Conservation (phyloP, 2,888 invertebrate species). For the Carabus problematicus region DNA sequence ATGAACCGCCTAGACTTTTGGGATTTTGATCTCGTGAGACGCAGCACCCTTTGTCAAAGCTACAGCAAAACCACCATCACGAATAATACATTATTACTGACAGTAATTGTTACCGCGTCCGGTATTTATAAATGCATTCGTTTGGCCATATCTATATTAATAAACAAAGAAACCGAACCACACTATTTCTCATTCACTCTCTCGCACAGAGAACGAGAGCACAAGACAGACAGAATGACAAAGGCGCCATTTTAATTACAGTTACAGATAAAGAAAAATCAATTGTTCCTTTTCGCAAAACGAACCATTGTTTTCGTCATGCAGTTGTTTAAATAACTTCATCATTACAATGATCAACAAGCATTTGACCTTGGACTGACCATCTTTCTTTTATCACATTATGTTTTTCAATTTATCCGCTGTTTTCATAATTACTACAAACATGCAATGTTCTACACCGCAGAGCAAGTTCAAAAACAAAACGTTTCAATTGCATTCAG, state of each 20-base stretch:
- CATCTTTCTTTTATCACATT: too few relatives aligned
- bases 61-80: background rate
- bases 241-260: conserved; percentile 7
- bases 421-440: too few relatives aligned
- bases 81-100: conserved; percentile 37
- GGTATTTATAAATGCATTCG: conserved; percentile 39
- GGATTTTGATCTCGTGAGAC: background rate
- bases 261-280: conserved; percentile 6
- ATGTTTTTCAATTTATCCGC: too few relatives aligned
- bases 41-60: conserved; percentile 1
- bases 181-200: background rate
- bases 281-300: conserved; percentile 13
- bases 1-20: background rate
- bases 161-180: conserved; percentile 28
- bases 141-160: conserved; percentile 39
- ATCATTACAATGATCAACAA: conserved; percentile 6
- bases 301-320: conserved; percentile 7
- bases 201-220: conserved; percentile 14
- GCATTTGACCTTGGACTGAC: too few relatives aligned
- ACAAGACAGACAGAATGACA: conserved; percentile 6
- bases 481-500: too few relatives aligned
- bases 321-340: conserved; percentile 30
- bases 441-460: too few relatives aligned
- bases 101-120: conserved; percentile 35
- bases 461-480: too few relatives aligned